phyloP scores from a whole-genome alignment of 2,888 invertebrate genomes.

The Patella ulyssiponensis region DNA sequence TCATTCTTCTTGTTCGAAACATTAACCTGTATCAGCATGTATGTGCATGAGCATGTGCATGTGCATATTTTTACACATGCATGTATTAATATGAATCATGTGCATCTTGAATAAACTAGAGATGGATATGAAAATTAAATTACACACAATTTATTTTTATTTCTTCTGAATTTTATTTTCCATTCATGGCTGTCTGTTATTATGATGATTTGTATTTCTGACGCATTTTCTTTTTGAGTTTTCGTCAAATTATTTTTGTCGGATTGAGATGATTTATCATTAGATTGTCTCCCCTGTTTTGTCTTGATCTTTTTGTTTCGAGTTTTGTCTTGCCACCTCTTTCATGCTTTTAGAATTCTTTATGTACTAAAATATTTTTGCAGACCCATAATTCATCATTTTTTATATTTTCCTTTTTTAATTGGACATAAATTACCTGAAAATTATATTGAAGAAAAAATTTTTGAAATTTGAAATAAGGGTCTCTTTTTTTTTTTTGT shows the following conservation, averaged over 20 bases:
- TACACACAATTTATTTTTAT: neutral
- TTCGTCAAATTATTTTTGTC: neutral
- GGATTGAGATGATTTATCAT: neutral
- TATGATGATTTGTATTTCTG: neutral
- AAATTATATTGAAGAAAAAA: too few relatives aligned
- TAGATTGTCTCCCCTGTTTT: neutral
- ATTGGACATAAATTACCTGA: too few relatives aligned
- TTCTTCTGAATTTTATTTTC: neutral
- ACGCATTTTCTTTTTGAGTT: conserved; percentile 15
- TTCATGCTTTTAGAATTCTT: too few relatives aligned
- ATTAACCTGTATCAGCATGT: too few relatives aligned
- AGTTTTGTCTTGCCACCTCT: conserved; percentile 28
- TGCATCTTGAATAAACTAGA: neutral
- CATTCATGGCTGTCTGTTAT: conserved; percentile 7
- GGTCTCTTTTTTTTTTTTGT: too few relatives aligned
- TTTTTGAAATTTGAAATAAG: too few relatives aligned
- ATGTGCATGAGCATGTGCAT: neutral
- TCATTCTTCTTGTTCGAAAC: too few relatives aligned
- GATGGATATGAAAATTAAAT: neutral
- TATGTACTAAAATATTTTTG: too few relatives aligned
- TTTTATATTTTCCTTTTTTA: too few relatives aligned
- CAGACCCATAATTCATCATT: too few relatives aligned
- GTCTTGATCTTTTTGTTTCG: conserved; percentile 23
- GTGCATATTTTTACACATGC: neutral
- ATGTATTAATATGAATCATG: neutral